phyloP scores from a whole-genome alignment of 2,797 vertebrate species.

The Tamandua tetradactyla region DNA sequence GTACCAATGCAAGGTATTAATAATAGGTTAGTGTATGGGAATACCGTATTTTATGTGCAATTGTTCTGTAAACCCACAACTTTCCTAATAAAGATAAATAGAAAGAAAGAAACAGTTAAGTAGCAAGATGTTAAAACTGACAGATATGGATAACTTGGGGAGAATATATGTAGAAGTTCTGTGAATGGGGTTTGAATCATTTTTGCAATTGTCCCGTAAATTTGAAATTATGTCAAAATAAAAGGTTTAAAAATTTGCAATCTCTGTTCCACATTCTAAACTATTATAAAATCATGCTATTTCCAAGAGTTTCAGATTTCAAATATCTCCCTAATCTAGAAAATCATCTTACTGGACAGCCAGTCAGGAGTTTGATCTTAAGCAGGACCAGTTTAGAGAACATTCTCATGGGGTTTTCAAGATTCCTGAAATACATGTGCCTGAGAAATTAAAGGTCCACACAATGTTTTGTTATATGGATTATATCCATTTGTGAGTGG shows the following conservation, averaged over 20 bases:
- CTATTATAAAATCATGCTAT: conserved; percentile 71
- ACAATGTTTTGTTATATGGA: background rate
- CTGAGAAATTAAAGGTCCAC: background rate
- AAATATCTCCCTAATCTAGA: conserved; percentile 59
- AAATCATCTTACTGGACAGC: conserved; percentile 29
- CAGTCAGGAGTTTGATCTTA: conserved; percentile 74
- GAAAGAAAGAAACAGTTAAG: too few relatives aligned
- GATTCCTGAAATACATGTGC: conserved; percentile 45
- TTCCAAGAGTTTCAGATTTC: conserved; percentile 81
- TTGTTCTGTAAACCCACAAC: too few relatives aligned
- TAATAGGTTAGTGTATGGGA: too few relatives aligned
- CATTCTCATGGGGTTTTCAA: conserved; percentile 7
- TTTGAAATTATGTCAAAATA: too few relatives aligned
- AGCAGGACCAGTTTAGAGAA: conserved; percentile 64
- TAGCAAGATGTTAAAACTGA: too few relatives aligned
- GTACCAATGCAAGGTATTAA: too few relatives aligned
- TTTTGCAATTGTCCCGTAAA: too few relatives aligned
- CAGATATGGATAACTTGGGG: too few relatives aligned
- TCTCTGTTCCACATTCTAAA: conserved; percentile 65
- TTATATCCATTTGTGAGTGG: background rate
- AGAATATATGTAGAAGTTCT: too few relatives aligned
- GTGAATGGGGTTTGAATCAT: too few relatives aligned
- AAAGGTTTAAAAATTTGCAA: background rate
- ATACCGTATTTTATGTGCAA: too few relatives aligned
- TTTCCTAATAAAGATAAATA: too few relatives aligned